Evolutionary conservation across 2,888 invertebrate genomes (phyloP).

Genomic region (Emesis furor): DNA sequence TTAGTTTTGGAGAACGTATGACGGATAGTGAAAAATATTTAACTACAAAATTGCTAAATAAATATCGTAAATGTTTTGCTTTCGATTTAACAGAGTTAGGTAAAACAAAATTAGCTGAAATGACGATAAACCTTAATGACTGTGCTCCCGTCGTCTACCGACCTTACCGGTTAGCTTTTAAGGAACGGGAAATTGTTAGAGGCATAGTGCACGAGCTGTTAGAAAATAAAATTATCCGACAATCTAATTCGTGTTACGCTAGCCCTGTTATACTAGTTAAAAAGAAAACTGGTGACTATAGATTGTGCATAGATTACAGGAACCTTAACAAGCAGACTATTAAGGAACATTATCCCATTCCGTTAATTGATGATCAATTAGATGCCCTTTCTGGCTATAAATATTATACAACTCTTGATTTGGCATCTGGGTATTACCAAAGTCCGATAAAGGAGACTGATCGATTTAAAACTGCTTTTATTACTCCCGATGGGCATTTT

Average conservation of each 20-base stretch:
- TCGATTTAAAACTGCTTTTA: background rate
- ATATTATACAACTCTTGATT: background rate
- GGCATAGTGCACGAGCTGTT: no score
- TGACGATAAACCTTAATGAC: conserved; percentile 48
- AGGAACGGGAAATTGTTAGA: conserved; percentile 25
- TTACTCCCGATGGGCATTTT: conserved; percentile 21
- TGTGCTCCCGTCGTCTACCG: conserved; percentile 36
- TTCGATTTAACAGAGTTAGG: conserved; percentile 40
- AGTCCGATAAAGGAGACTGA: background rate
- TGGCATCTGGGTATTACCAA: background rate
- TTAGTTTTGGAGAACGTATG: no score
- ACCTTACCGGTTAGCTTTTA: no score
- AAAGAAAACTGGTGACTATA: conserved; percentile 19
- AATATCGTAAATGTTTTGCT: conserved; percentile 53
- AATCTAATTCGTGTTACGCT: background rate
- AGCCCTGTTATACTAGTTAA: conserved; percentile 17
- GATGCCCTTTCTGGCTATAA: no score
- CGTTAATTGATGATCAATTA: no score
- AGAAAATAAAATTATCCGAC: no score
- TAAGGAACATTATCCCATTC: no score
- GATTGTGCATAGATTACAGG: conserved; percentile 3
- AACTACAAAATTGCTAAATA: conserved; percentile 25
- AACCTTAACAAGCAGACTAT: no score
- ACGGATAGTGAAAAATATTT: conserved; percentile 4
- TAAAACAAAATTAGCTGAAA: conserved; percentile 42